phyloP scores from a whole-genome alignment of 2,888 invertebrate species.

The Cantharis rufa region DNA sequence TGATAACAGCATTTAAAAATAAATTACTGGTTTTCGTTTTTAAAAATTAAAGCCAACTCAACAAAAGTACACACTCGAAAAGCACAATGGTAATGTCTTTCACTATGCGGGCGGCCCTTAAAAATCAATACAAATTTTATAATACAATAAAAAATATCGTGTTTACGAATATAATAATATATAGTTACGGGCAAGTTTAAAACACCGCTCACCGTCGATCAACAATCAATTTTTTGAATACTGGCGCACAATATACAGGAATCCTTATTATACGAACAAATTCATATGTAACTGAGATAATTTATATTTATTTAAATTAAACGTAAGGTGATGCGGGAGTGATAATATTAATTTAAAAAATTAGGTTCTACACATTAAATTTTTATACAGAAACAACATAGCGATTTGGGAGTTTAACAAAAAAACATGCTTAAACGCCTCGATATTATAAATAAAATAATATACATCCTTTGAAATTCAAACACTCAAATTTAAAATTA shows the following conservation, averaged over 20 bases:
- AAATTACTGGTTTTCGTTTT: conserved; percentile 12
- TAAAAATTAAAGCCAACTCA: conserved; percentile 19
- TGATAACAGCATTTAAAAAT: conserved; percentile 13
- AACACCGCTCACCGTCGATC: conserved; percentile 15
- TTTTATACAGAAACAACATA: neutral
- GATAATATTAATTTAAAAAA: neutral
- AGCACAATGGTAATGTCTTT: conserved; percentile 1
- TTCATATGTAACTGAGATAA: conserved; percentile 30
- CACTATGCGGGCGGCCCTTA: neutral
- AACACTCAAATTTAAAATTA: neutral
- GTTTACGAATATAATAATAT: neutral
- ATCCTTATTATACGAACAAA: conserved; percentile 19
- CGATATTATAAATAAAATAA: neutral
- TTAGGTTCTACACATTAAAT: neutral
- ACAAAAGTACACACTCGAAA: neutral
- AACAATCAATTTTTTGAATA: conserved; percentile 39
- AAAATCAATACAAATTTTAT: conserved; percentile 11
- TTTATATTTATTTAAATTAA: neutral
- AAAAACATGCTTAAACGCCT: neutral
- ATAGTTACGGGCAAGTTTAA: neutral
- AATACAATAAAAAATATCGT: conserved; percentile 7
- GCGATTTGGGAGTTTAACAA: neutral
- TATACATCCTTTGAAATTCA: neutral
- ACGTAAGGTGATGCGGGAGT: neutral
- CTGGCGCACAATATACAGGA: conserved; percentile 39